Percentiles rank a stretch among this genome's conserved stretches.
These are phyloP conservation scores for Acrocephalus kingi DNA, from an alignment of 2,113 vertebrate genomes.

Conservation along the genomic window DNA sequence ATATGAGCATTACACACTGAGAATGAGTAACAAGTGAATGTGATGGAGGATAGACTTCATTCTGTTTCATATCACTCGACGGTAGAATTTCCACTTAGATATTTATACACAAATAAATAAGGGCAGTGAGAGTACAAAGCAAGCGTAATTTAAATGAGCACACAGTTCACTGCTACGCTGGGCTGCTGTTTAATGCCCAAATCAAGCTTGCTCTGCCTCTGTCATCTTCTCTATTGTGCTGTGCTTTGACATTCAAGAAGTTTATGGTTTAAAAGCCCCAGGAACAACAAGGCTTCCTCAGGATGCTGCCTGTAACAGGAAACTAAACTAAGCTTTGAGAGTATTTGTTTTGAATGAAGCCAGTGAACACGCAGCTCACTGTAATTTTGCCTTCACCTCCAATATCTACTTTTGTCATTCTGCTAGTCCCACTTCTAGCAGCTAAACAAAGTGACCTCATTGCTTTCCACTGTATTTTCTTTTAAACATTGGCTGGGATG, in stretches of 20 bases:
- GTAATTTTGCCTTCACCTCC: slow-evolving; percentile 45
- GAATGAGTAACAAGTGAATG: slow-evolving; percentile 57
- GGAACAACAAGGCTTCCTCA: slow-evolving; percentile 25
- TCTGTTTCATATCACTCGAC: slow-evolving; percentile 10
- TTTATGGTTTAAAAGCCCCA: slow-evolving; percentile 50
- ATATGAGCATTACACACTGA: slow-evolving; percentile 37
- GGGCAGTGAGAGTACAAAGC: not conserved
- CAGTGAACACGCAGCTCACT: not conserved
- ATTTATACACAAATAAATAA: slow-evolving; percentile 53
- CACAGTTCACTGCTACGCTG: not conserved
- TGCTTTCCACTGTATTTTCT: slow-evolving; percentile 78
- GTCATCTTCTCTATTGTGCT: not conserved
- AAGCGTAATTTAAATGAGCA: slow-evolving; percentile 4
- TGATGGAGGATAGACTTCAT: slow-evolving; percentile 41
- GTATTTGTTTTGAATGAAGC: slow-evolving; percentile 34
- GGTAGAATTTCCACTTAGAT: slow-evolving; percentile 31
- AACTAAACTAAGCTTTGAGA: slow-evolving; percentile 34
- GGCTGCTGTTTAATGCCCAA: slow-evolving; percentile 8
- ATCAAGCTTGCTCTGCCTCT: slow-evolving; percentile 5
- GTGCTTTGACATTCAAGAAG: slow-evolving; percentile 31
- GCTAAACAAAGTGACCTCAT: slow-evolving; percentile 83
- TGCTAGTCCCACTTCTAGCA: slow-evolving; percentile 45
- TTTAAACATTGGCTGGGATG: slow-evolving; percentile 78
- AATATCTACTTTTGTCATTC: slow-evolving; percentile 54
- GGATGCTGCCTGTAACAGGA: slow-evolving; percentile 43